phyloP scores from a whole-genome alignment of 2,113 vertebrate species.

The Tachuris rubrigastra region DNA sequence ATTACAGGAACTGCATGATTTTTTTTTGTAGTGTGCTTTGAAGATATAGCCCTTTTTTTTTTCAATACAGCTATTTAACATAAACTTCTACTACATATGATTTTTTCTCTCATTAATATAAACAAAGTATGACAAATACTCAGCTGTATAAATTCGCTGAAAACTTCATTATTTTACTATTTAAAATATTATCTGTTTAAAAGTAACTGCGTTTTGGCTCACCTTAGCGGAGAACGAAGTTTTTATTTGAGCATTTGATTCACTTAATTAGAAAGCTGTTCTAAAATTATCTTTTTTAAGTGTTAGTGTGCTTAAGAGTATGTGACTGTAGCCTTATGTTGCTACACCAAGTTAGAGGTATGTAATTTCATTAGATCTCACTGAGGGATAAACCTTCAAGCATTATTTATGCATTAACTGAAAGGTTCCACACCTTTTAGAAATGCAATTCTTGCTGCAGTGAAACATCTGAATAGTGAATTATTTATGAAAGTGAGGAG shows the following conservation, averaged over 20 bases:
- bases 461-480: background rate
- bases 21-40: background rate
- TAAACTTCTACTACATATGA: background rate
- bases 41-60: background rate
- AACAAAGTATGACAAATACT: background rate
- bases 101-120: background rate
- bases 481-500: background rate
- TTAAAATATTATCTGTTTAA: background rate
- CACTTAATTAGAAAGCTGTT: background rate
- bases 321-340: background rate
- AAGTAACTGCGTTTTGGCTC: background rate
- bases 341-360: background rate
- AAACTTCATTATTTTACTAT: background rate
- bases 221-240: background rate
- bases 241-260: background rate
- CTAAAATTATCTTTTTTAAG: background rate
- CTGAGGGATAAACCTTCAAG: background rate
- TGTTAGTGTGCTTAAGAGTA: background rate
- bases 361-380: background rate
- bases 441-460: background rate
- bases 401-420: background rate
- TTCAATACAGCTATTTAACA: background rate
- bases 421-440: background rate
- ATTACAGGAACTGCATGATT: background rate
- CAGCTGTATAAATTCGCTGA: background rate